Evolutionary conservation across 2,113 vertebrate species (phyloP), one percentile per base, ranked within the genome.

Genomic region (Passer montanus): DNA sequence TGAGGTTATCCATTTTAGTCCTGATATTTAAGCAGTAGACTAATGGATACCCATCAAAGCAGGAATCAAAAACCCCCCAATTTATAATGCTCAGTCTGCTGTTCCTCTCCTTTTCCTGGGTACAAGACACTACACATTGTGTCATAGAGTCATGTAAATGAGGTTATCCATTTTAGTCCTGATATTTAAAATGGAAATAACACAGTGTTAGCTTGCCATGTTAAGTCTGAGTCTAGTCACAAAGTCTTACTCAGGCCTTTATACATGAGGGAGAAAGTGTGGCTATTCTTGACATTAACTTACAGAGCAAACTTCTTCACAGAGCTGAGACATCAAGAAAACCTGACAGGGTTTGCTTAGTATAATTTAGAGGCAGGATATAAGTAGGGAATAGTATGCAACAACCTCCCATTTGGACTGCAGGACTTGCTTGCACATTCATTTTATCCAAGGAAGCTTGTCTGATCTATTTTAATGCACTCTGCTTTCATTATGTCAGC

Each of bases 101-200:
- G 10, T 78, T 87, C 21, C 20, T 81, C 23, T 77, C 3, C 14
- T 79, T 87, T 85, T 49, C n/a, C 23, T 85, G 53, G 15, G 20
- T 60, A 22, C 68, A 50, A 67, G 21, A n/a, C 46, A 35, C 11
- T 23, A 31, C 11, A 58, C 6, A 5, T 35, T 20, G 23, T 89
- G 44, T 79, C 62, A 67, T 62, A 56, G 94, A 73, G 37, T 2
- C 6, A 75, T 82, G 47, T 84, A 91, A 84, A 94, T 89, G 37
- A 77, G 55, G 31, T 78, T 75, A 81, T 70, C 62, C 27, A 44
- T 79, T 95, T 93, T 58, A 66, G 80, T 89, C 43, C 55, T 85
- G 67, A 13, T 69, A 59, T 76, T 90, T 90, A 83, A 95, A 76
- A 87, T 91, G 47, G 59, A 91, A 90, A 76, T 77, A 87, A 55